Evolutionary conservation across 2,888 invertebrate genomes (phyloP).

Genomic region (Strigamia transsilvanica): DNA sequence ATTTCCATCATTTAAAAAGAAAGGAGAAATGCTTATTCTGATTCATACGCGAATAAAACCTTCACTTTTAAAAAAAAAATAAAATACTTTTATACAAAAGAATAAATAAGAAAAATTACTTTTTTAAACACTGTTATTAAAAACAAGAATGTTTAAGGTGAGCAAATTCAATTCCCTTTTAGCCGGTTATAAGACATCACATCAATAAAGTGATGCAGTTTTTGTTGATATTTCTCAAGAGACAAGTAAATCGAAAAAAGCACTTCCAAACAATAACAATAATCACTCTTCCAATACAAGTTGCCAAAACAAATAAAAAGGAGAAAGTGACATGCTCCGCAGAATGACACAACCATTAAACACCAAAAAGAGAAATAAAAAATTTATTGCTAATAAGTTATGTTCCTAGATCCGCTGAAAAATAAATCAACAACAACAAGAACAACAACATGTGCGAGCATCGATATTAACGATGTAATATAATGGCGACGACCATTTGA

Average conservation of each 20-base stretch:
- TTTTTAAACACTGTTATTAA: background rate
- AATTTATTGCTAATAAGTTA: background rate
- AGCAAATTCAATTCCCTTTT: background rate
- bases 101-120: background rate
- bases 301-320: background rate
- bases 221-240: background rate
- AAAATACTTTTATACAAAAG: background rate
- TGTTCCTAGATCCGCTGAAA: background rate
- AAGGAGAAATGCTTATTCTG: background rate
- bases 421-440: background rate
- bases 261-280: constrained; percentile 8
- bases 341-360: background rate
- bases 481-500: background rate
- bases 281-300: background rate
- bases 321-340: background rate
- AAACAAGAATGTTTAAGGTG: background rate
- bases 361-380: background rate
- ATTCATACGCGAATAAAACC: background rate
- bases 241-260: background rate
- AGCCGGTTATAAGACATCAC: background rate
- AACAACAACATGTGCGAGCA: background rate
- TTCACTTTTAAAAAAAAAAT: no score
- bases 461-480: background rate
- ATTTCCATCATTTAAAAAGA: background rate
- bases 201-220: background rate